A percentile compares a stretch with the other conserved stretches of the same genome.
Evolutionary conservation across 2,797 vertebrate genomes (phyloP).

Genomic region (Vultur gryphus): DNA sequence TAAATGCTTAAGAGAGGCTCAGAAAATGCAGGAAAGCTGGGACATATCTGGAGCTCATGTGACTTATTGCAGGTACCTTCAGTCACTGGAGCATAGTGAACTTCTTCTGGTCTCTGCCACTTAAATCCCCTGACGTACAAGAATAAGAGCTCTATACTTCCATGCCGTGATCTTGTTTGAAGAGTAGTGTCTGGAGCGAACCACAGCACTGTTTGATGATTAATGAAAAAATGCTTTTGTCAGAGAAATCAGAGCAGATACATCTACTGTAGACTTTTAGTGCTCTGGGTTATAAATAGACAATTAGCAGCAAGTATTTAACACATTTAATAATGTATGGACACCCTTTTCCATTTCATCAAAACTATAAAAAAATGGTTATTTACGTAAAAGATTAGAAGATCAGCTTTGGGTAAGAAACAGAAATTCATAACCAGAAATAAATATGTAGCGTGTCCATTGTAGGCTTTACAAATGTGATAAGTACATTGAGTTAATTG

Average conservation of each 20-base stretch:
- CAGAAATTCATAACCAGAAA: neutral
- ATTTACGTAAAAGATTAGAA: neutral
- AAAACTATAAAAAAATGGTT: neutral
- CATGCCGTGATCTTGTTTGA: neutral
- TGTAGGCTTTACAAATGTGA: slow-evolving; percentile 30
- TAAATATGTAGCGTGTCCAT: slow-evolving; percentile 22
- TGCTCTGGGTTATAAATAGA: neutral
- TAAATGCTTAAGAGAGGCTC: neutral
- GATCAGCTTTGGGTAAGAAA: neutral
- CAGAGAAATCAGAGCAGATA: neutral
- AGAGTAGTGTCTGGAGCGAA: neutral
- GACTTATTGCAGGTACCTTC: neutral
- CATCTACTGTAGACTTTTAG: neutral
- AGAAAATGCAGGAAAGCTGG: neutral
- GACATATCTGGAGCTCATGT: neutral
- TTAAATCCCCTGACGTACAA: neutral
- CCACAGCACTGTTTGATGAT: neutral
- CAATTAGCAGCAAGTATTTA: neutral
- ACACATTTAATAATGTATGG: neutral
- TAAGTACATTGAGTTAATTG: slow-evolving; percentile 42
- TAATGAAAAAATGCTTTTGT: neutral
- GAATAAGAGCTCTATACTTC: neutral
- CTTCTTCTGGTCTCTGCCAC: neutral
- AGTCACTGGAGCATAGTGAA: neutral
- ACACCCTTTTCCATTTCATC: neutral